These are phyloP conservation scores for Anhinga anhinga DNA, from an alignment of 2,113 vertebrate genomes.

Conservation along the genomic window DNA sequence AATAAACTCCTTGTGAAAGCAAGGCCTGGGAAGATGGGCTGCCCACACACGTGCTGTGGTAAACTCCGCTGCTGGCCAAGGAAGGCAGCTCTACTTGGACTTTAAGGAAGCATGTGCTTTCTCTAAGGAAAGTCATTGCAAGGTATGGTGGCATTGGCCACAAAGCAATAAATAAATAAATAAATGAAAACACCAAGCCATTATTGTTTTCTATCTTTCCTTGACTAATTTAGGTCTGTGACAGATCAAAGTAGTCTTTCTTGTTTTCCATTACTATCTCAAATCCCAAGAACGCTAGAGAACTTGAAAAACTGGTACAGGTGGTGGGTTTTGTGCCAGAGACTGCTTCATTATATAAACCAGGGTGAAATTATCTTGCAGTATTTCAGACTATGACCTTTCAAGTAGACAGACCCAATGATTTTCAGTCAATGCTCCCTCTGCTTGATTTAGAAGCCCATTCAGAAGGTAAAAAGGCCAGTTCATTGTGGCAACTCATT, in stretches of 20 bases:
- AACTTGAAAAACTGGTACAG: background rate
- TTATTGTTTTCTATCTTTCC: background rate
- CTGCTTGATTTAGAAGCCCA: constrained; percentile 67
- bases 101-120: background rate
- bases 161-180: background rate
- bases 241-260: background rate
- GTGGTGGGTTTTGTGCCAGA: background rate
- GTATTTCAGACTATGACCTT: constrained; percentile 69
- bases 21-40: background rate
- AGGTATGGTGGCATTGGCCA: background rate
- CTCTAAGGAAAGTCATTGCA: background rate
- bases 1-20: background rate
- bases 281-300: background rate
- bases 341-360: constrained; percentile 17
- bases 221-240: background rate
- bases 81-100: background rate
- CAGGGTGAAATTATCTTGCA: constrained; percentile 44
- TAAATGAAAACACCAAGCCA: background rate
- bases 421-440: constrained; percentile 70
- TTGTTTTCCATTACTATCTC: background rate
- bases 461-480: constrained; percentile 66
- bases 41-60: background rate
- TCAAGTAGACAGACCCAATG: constrained; percentile 53
- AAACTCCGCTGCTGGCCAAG: background rate
- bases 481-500: constrained; percentile 53